Evolutionary conservation across 2,797 vertebrate genomes (phyloP), one percentile per base, ranked within the genome.

Genomic region (Centroberyx gerrardi): DNA sequence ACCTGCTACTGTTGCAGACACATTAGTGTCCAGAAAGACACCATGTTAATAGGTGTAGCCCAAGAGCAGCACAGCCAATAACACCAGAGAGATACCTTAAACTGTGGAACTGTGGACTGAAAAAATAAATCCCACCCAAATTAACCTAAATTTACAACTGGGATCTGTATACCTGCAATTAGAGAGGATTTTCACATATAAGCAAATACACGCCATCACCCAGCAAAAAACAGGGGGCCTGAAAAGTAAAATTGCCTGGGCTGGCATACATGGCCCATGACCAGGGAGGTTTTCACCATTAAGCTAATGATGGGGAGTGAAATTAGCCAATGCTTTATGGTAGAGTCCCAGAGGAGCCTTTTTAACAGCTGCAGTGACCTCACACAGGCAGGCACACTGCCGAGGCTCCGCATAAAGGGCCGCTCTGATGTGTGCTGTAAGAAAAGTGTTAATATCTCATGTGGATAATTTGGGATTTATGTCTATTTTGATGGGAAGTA

Each of bases 291-390:
- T 12, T 60, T 74, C 4, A 56, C 14, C 28, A 61, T 67, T 70
- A 63, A 54, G 40, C 33, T 79, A 78, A 82, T 78, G 18, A 72
- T 36, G 42, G 18, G n/a, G 10, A 55, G 29, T 55, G 31, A 62
- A 60, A 44, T 15, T 13, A 13, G 46, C 65, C 7, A 36, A 15
- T 49, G 22, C 7, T 36, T 33, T 27, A 12, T n/a, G 49, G 31
- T 6, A 28, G 2, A 56, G 31, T 51, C 59, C 18, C 51, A 74
- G 31, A 17, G 1, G 17, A 60, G 15, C n/a, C 17, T 38, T 17
- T 81, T 73, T 40, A 78, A 48, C 58, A 59, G 22, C 17, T 54
- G 17, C 1, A 49, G 8, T 31, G 48, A 31, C 69, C 71, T 51
- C 28, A 49, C 31, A 77, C 42, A 65, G 71, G 55, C 27, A 46